Conservation (phyloP, 2,113 vertebrate genomes). For the Procapra przewalskii region DNA sequence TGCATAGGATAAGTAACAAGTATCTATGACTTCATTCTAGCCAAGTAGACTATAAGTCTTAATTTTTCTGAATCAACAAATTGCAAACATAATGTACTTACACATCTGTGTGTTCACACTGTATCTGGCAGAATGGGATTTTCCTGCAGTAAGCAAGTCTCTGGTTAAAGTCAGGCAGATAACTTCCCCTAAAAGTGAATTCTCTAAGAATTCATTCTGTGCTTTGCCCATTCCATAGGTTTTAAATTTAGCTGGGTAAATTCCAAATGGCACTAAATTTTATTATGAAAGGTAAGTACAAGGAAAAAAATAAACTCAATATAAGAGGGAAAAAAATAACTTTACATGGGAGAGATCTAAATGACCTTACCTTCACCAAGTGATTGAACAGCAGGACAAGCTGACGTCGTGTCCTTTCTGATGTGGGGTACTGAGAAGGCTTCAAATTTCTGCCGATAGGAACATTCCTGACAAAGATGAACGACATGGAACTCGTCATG, state of each 20-base stretch:
- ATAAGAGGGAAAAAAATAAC: background rate
- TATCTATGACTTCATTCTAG: background rate
- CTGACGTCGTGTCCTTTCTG: background rate
- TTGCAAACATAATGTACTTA: background rate
- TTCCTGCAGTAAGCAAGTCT: background rate
- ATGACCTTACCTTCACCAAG: background rate
- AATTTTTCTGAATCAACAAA: background rate
- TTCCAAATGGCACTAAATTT: background rate
- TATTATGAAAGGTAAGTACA: background rate
- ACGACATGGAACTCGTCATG: background rate
- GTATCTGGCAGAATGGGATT: background rate
- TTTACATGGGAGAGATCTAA: background rate
- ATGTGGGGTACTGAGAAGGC: background rate
- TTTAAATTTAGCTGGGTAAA: background rate
- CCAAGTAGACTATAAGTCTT: background rate
- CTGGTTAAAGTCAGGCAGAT: background rate
- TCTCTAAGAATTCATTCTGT: background rate
- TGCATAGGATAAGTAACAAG: background rate
- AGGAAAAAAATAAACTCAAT: background rate
- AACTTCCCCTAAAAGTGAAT: constrained; percentile 16
- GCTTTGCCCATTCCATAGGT: background rate
- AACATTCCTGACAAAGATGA: background rate
- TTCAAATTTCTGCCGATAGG: background rate
- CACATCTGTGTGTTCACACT: background rate
- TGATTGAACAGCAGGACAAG: background rate